Evolutionary conservation across 1,140 invertebrate genomes (phyloP).

Genomic region (Lepidotrigona ventralis): DNA sequence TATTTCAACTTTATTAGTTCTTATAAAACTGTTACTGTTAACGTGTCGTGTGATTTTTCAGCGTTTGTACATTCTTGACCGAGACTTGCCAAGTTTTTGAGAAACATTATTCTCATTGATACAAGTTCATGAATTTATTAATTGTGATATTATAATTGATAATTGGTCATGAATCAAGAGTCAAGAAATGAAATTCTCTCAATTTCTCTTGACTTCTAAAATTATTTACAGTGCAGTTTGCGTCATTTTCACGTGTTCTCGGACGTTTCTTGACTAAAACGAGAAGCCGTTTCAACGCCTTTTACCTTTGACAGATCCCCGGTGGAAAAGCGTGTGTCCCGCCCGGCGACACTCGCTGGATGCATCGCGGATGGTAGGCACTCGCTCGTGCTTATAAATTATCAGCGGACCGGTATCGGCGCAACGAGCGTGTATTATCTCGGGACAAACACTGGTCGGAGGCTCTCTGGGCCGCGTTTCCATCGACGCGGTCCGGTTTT

Average conservation of each 20-base stretch:
- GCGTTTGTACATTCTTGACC: no score
- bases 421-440: conserved; percentile 45
- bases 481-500: conserved; percentile 37
- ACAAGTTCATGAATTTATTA: no score
- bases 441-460: conserved; percentile 25
- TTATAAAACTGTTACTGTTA: no score
- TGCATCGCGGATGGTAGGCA: background rate
- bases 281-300: background rate
- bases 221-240: no score
- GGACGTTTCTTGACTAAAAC: background rate
- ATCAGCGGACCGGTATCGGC: conserved; percentile 25
- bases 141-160: no score
- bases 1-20: no score
- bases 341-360: background rate
- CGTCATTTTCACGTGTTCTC: background rate
- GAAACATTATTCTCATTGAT: no score
- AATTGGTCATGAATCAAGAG: no score
- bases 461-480: conserved; percentile 27
- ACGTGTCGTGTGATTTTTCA: no score
- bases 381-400: conserved; percentile 39
- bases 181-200: no score
- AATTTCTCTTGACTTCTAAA: no score
- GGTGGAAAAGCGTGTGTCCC: background rate
- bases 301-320: background rate
- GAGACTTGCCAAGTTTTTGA: no score